A percentile compares a stretch with the other conserved stretches of the same genome.
Evolutionary conservation across 2,797 vertebrate species (phyloP).

Genomic region (Poecilia velifera): DNA sequence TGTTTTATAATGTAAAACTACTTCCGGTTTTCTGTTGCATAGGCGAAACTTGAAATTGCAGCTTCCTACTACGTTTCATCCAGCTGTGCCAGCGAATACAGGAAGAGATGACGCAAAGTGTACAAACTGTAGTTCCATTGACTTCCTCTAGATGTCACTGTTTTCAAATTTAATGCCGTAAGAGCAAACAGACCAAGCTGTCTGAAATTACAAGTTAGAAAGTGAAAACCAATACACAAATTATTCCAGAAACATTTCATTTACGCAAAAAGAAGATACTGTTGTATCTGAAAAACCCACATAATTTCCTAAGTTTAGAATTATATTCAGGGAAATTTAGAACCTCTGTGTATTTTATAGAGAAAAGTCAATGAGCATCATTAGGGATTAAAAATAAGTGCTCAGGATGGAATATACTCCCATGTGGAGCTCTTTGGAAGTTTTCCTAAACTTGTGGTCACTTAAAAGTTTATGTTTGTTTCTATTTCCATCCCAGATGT

Average conservation of each 20-base stretch:
- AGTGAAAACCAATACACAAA: background rate
- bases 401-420: constrained; percentile 4
- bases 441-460: constrained; percentile 47
- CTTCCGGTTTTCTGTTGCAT: background rate
- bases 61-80: constrained; percentile 11
- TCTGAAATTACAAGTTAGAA: background rate
- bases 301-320: background rate
- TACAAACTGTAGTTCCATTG: constrained; percentile 16
- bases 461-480: constrained; percentile 34
- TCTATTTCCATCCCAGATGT: constrained; percentile 49
- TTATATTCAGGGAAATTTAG: background rate
- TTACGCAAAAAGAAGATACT: background rate
- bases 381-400: constrained; percentile 10
- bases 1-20: constrained; percentile 4
- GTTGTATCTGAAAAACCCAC: background rate
- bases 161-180: constrained; percentile 40
- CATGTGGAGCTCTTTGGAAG: constrained; percentile 34
- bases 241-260: background rate
- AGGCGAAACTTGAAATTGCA: background rate
- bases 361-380: constrained; percentile 10
- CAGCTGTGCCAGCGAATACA: constrained; percentile 25
- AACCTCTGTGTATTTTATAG: background rate
- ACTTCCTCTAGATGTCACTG: constrained; percentile 62
- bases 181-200: background rate
- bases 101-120: constrained; percentile 21